Conservation (phyloP, 2,888 invertebrate genomes). For the Lasius fuliginosus region DNA sequence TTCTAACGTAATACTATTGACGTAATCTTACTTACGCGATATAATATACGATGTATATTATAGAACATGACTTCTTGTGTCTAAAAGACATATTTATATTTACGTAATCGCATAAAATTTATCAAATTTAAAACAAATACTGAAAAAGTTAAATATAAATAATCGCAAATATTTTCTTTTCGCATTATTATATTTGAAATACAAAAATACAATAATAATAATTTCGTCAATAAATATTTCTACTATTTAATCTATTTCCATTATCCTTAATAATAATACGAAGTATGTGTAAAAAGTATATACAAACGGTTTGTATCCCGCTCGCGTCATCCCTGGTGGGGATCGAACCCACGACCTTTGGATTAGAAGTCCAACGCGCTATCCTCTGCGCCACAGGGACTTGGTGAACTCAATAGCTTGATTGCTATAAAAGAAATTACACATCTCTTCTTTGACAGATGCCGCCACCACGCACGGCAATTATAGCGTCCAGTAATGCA, state of each 20-base stretch:
- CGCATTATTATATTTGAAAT: neutral
- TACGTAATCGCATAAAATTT: neutral
- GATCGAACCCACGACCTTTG: slow-evolving; percentile 86
- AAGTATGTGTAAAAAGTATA: slow-evolving; percentile 26
- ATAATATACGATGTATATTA: neutral
- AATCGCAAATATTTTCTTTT: neutral
- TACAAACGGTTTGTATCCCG: slow-evolving; percentile 25
- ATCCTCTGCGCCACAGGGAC: slow-evolving; percentile 86
- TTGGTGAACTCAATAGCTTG: slow-evolving; percentile 54
- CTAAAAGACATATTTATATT: slow-evolving; percentile 1
- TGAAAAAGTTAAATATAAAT: neutral
- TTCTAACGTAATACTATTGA: slow-evolving; percentile 9
- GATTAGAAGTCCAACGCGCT: slow-evolving; percentile 86
- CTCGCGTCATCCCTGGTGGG: slow-evolving; percentile 84
- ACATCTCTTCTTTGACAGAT: slow-evolving; percentile 62
- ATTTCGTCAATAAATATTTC: neutral
- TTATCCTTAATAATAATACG: neutral
- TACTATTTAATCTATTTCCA: neutral
- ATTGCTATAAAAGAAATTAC: slow-evolving; percentile 7
- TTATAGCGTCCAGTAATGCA: slow-evolving; percentile 52
- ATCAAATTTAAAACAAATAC: neutral
- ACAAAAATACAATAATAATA: neutral
- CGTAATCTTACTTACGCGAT: neutral
- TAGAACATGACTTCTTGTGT: neutral
- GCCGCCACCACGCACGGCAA: slow-evolving; percentile 62